Conservation (phyloP, 2,113 vertebrate genomes). For the Ornithorhynchus anatinus region DNA sequence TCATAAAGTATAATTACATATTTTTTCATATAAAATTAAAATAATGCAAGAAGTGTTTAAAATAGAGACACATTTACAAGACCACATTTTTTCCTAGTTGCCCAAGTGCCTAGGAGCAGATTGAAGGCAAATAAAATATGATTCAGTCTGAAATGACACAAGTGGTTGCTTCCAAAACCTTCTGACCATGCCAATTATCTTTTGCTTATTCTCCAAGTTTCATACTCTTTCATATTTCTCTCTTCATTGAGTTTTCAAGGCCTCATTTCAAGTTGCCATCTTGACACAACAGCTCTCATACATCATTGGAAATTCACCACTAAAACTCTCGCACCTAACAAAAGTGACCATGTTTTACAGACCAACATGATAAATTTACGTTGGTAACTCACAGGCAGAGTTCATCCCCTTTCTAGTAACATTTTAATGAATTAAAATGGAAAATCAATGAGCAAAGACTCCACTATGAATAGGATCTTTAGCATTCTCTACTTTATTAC, state of each 20-base stretch:
- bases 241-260: conserved; percentile 13
- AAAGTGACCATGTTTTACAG: conserved; percentile 54
- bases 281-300: conserved; percentile 1
- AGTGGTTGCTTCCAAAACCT: neutral
- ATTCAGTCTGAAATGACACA: rapidly evolving
- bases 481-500: conserved; percentile 3
- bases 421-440: conserved; percentile 58
- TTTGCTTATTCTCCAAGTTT: conserved; percentile 7
- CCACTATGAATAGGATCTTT: conserved; percentile 30
- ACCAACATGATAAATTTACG: conserved; percentile 51
- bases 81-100: rapidly evolving
- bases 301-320: conserved; percentile 47
- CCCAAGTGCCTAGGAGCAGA: too few species aligned
- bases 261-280: neutral
- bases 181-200: neutral
- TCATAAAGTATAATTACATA: too few species aligned
- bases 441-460: conserved; percentile 49
- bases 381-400: conserved; percentile 51
- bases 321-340: conserved; percentile 59
- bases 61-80: rapidly evolving
- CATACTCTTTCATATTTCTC: conserved; percentile 18
- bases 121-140: neutral
- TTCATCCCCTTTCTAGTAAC: conserved; percentile 43
- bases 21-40: too few species aligned
- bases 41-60: too few species aligned